Conservation (phyloP, 1,140 invertebrate genomes). For the Galleria mellonella region DNA sequence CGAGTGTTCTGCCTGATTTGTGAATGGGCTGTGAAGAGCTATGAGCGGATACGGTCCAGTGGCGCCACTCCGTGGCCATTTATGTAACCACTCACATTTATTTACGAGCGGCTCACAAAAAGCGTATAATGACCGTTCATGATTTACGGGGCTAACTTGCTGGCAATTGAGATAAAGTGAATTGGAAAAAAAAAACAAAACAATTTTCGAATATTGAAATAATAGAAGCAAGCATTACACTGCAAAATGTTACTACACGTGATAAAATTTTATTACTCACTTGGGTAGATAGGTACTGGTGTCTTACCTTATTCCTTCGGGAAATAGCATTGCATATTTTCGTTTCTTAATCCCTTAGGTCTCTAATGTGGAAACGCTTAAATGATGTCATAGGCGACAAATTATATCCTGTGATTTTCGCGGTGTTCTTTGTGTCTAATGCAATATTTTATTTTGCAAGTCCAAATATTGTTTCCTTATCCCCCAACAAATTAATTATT, state of each 20-base stretch:
- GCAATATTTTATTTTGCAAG: no score
- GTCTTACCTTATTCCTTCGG: no score
- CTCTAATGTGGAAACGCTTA: no score
- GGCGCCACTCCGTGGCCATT: constrained; percentile 9
- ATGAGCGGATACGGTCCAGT: not conserved
- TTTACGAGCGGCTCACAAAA: constrained; percentile 12
- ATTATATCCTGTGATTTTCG: no score
- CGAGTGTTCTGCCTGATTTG: constrained; percentile 19
- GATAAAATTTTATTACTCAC: not conserved
- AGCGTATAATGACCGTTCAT: not conserved
- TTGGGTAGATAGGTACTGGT: not conserved
- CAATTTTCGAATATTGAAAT: no score
- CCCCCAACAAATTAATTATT: no score
- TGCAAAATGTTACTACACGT: not conserved
- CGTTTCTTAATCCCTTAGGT: no score
- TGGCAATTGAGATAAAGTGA: not conserved
- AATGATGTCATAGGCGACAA: no score
- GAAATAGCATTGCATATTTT: no score
- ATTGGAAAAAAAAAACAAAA: not conserved
- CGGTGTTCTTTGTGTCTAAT: no score
- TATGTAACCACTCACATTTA: constrained; percentile 10
- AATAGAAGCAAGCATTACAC: no score
- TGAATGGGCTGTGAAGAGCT: constrained; percentile 17
- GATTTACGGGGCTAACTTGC: not conserved
- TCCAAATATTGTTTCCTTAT: no score